phyloP scores from a whole-genome alignment of 2,888 invertebrate genomes.

The Leptinotarsa peninsularis region DNA sequence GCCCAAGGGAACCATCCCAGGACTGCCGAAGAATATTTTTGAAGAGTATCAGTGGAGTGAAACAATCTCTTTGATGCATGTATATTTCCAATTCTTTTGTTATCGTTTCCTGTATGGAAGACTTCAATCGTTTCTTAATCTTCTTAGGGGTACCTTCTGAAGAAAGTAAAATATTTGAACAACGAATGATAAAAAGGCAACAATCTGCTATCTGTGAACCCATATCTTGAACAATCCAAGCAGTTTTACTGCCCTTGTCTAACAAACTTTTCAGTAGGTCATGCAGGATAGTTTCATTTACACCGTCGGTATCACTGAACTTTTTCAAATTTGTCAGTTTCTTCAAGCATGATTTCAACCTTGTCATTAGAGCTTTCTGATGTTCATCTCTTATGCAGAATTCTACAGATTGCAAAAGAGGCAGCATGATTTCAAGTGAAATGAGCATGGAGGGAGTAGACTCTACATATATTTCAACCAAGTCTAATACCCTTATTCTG shows the following conservation, averaged over 20 bases:
- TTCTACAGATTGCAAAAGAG: slow-evolving; percentile 76
- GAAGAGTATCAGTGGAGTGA: slow-evolving; percentile 75
- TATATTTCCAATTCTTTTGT: slow-evolving; percentile 70
- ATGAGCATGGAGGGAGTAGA: slow-evolving; percentile 77
- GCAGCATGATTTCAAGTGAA: slow-evolving; percentile 77
- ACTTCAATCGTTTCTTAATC: slow-evolving; percentile 59
- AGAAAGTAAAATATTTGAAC: slow-evolving; percentile 69
- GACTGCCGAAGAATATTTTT: slow-evolving; percentile 74
- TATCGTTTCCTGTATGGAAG: slow-evolving; percentile 68
- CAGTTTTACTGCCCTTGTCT: slow-evolving; percentile 74
- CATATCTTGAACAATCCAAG: slow-evolving; percentile 75
- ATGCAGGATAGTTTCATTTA: slow-evolving; percentile 69
- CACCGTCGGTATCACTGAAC: slow-evolving; percentile 70
- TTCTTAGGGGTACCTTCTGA: slow-evolving; percentile 63
- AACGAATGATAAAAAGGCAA: slow-evolving; percentile 74
- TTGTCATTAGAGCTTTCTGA: slow-evolving; percentile 75
- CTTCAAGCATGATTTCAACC: slow-evolving; percentile 74
- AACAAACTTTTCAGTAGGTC: slow-evolving; percentile 71
- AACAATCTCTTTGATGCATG: slow-evolving; percentile 74
- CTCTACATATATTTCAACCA: slow-evolving; percentile 80
- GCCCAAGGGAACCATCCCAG: slow-evolving; percentile 75
- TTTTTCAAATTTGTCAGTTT: slow-evolving; percentile 72
- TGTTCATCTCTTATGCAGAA: slow-evolving; percentile 77
- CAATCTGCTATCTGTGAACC: slow-evolving; percentile 75
- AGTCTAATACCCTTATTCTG: slow-evolving; percentile 79